Evolutionary conservation across 2,113 vertebrate genomes (phyloP).

Genomic region (Eulemur macaco): DNA sequence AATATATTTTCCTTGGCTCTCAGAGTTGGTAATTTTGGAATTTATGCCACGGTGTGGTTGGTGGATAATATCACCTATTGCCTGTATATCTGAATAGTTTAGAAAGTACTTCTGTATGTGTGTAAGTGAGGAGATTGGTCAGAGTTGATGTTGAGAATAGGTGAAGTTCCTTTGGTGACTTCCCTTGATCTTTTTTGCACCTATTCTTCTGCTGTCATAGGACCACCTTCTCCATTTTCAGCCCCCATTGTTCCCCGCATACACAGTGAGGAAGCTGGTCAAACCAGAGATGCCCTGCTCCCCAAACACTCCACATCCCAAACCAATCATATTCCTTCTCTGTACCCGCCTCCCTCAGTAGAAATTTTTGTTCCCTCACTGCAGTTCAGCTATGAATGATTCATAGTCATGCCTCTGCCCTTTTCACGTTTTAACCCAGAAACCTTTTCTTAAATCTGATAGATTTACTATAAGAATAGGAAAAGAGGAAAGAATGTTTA

Average conservation of each 20-base stretch:
- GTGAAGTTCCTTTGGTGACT: not conserved
- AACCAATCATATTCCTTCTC: not conserved
- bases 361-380: not conserved
- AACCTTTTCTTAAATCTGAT: conserved; percentile 34
- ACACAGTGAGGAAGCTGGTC: not conserved
- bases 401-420: not conserved
- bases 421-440: not conserved
- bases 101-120: not conserved
- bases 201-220: not conserved
- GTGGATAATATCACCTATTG: not conserved
- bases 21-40: conserved; percentile 30
- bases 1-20: conserved; percentile 14
- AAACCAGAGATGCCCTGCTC: not conserved
- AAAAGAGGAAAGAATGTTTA: not conserved
- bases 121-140: not conserved
- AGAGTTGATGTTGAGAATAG: not conserved
- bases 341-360: not conserved
- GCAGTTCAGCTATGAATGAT: not conserved
- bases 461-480: not conserved
- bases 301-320: too few relatives aligned
- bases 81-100: not conserved
- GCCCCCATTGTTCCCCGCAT: not conserved
- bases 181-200: not conserved
- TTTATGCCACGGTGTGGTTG: not conserved
- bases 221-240: not conserved